Evolutionary conservation across 2,888 invertebrate species (phyloP), one percentile per base, ranked within the genome.

Genomic region (Rhagonycha fulva): DNA sequence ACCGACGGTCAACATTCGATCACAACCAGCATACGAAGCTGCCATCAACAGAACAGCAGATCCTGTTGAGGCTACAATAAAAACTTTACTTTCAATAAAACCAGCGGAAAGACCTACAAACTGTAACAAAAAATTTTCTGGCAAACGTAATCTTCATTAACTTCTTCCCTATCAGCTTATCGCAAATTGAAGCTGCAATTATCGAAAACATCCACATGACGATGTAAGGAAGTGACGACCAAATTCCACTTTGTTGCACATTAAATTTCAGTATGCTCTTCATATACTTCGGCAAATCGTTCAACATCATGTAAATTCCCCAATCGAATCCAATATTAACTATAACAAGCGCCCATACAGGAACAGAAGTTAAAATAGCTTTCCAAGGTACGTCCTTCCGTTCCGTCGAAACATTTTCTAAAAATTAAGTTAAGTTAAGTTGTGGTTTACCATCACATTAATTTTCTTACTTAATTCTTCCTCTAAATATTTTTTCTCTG

Each of bases 301-400:
- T 94, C 32, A 96, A 91, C 81, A 96, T 88, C 93, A 95, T 95
- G 87, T 95, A 96, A 94, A 94, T 95, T 76, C 95, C 95, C 90
- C 93, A 94, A 87, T 95, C 95, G 83, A 91, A 94, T 87, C 94
- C 95, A 1, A 92, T 90, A 86, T 96, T 95, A 0, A 94, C 90
- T 10, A 95, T 89, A 69, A 95, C 87, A 82, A 96, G 95, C 0
- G 95, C 94, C 85, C 92, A 90, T 86, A 96, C 95, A 0, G 95
- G 91, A 3, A 90, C 88, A 0, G 95, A 95, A 0, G 89, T 92
- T 28, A 94, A 86, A 10, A 94, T 92, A 12, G 91, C 88, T 71
- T 89, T 89, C 95, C 95, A 95, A 0, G 96, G 96, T 1, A 95
- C 91, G 5, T 91, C 84, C 10, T 47, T 72, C 28, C 63, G 66